These are phyloP conservation scores for Neolamprologus modestus DNA, from an alignment of 2,113 vertebrate genomes.

Conservation along the genomic window DNA sequence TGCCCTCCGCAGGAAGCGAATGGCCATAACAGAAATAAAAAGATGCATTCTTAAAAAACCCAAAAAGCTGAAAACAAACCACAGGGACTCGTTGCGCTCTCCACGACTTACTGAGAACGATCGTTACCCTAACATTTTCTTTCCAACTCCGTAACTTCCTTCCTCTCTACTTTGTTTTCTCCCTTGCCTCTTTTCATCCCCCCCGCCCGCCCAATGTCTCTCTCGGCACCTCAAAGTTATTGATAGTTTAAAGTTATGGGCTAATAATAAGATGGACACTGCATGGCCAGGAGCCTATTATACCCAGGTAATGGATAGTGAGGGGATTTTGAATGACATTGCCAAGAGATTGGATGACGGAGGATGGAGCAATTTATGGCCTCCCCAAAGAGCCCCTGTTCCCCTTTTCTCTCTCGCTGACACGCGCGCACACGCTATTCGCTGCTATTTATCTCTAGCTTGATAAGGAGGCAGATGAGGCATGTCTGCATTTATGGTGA, in stretches of 20 bases:
- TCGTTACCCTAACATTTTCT: slow-evolving; percentile 36
- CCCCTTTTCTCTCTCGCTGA: neutral
- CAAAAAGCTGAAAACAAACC: neutral
- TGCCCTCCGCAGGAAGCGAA: slow-evolving; percentile 50
- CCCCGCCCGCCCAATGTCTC: neutral
- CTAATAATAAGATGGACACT: slow-evolving; percentile 74
- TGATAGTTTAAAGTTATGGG: slow-evolving; percentile 75
- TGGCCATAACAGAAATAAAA: neutral
- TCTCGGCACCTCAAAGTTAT: slow-evolving; percentile 64
- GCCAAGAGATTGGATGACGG: slow-evolving; percentile 73
- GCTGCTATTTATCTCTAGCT: slow-evolving; percentile 64
- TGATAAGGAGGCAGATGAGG: slow-evolving; percentile 70
- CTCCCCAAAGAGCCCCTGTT: slow-evolving; percentile 35
- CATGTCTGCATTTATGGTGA: slow-evolving; percentile 64
- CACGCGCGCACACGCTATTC: neutral
- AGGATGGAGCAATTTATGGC: slow-evolving; percentile 71
- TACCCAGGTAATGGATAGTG: slow-evolving; percentile 72
- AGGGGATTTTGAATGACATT: slow-evolving; percentile 74
- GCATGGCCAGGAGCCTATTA: slow-evolving; percentile 73
- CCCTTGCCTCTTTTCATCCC: neutral
- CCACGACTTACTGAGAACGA: neutral
- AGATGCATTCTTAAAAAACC: neutral
- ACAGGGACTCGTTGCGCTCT: neutral
- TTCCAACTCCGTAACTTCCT: slow-evolving; percentile 26
- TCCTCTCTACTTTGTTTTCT: slow-evolving; percentile 30